Base-by-base conservation (phyloP, 2,113 vertebrate genomes). In the Muntiacus reevesi region DNA sequence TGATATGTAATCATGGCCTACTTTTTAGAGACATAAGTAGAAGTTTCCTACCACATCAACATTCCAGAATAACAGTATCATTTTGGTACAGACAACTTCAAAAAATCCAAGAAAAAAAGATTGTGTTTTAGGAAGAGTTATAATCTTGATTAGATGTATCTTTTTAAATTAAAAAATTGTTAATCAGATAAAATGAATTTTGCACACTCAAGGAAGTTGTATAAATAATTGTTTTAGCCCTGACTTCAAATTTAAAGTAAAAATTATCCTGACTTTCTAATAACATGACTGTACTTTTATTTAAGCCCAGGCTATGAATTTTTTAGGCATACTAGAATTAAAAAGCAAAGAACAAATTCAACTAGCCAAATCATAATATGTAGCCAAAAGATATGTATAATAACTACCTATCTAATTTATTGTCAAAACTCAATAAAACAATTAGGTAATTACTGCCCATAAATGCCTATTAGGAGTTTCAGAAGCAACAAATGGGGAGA, bases 31-130 rank as follows among this genome's bases (percentile, higher is more conserved):
- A 95, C 97, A 1, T 96, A 98, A 99, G 97, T 95, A 94, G 96
- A 96, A 97, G 86, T 98, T 99, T 98, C 98, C 98, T 98, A 98
- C 97, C 98, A 97, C 97, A 99, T 97, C 97, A 96, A 95, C 97
- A 98, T 98, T 95, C 98, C 98, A 98, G 94, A 95, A 96, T 91
- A 87, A 90, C 91, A 97, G 84, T 88, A 97, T 98, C 95, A 97
- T 97, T 97, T 95, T 98, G 91, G 91, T 87, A 96, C 89, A 89
- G 36, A 94, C 89, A 95, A 36, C 76, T 97, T 96, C 94, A 96
- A 95, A 98, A 98, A 94, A 96, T 30, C 95, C 97, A 71, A 97
- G 60, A 0, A 28, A 96, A 62, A 90, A 60, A 86, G 1, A n/a
- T 50, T 88, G 83, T 82, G 10, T 79, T 97, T 88, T 92, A 78